Evolutionary conservation across 92 coral and sea anemone genomes (phyloP).

Genomic region (Umimayanthus chanpuru): DNA sequence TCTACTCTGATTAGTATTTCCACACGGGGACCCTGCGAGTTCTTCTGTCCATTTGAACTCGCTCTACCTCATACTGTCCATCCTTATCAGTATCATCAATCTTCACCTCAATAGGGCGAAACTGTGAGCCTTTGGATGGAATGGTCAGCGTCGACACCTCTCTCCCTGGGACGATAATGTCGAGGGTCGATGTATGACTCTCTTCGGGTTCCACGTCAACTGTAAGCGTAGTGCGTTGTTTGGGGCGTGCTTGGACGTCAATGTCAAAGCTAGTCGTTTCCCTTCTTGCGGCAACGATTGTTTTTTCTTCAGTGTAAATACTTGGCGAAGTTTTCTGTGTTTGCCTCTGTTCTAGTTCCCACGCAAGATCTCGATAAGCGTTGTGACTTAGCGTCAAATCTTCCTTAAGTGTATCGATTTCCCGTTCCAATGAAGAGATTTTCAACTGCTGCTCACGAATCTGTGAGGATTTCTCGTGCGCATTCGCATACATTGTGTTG

Average conservation of each 20-base stretch:
- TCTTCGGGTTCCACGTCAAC: slow-evolving; percentile 66
- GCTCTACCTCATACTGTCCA: slow-evolving; percentile 73
- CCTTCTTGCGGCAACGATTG: slow-evolving; percentile 24
- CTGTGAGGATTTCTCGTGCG: slow-evolving; percentile 63
- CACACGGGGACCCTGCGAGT: slow-evolving; percentile 64
- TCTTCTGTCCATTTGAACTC: slow-evolving; percentile 63
- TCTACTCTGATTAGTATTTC: slow-evolving; percentile 58
- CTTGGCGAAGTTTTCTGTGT: background rate
- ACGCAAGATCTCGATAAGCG: slow-evolving; percentile 75
- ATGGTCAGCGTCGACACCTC: slow-evolving; percentile 51
- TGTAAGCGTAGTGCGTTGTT: slow-evolving; percentile 74
- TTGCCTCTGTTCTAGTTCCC: slow-evolving; percentile 48
- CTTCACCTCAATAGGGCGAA: slow-evolving; percentile 75
- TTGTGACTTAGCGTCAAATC: slow-evolving; percentile 77
- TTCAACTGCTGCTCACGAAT: slow-evolving; percentile 60
- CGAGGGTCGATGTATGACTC: slow-evolving; percentile 55
- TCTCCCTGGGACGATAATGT: slow-evolving; percentile 63
- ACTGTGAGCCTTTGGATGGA: slow-evolving; percentile 62
- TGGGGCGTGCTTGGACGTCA: slow-evolving; percentile 65
- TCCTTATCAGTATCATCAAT: slow-evolving; percentile 70
- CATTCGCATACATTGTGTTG: slow-evolving; percentile 52
- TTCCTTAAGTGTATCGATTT: slow-evolving; percentile 63
- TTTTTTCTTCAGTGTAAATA: background rate
- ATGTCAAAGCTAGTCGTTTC: slow-evolving; percentile 73
- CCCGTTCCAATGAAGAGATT: slow-evolving; percentile 68